Conservation (phyloP, 2,113 vertebrate species). For the Illadopsis cleaveri region DNA sequence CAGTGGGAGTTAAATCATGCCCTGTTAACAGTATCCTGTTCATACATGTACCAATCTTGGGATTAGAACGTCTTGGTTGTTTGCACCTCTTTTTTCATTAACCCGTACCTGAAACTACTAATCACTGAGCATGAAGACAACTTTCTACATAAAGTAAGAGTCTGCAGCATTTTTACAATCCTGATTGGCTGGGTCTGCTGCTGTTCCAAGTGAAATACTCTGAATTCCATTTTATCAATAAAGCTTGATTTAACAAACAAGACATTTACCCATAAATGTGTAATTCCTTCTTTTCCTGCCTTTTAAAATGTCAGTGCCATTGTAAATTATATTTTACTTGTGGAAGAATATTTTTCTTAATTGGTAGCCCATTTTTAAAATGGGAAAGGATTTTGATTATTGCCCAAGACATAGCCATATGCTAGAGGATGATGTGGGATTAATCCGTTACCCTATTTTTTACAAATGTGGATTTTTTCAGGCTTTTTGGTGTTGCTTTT, state of each 20-base stretch:
- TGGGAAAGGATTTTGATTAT: conserved; percentile 66
- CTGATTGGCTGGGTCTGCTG: conserved; percentile 81
- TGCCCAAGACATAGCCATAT: conserved; percentile 63
- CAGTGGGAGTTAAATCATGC: conserved; percentile 28
- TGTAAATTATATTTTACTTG: conserved; percentile 73
- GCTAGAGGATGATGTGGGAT: conserved; percentile 58
- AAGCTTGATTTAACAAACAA: conserved; percentile 86
- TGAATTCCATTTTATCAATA: conserved; percentile 88
- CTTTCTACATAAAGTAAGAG: conserved; percentile 70
- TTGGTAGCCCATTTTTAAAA: conserved; percentile 73
- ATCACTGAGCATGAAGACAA: conserved; percentile 65
- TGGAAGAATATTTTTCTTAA: conserved; percentile 74
- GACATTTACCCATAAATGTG: conserved; percentile 77
- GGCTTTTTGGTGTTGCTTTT: conserved; percentile 32
- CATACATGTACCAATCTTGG: conserved; percentile 36
- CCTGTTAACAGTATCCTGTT: conserved; percentile 25
- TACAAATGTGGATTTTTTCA: conserved; percentile 64
- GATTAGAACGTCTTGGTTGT: conserved; percentile 67
- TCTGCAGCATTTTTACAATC: conserved; percentile 77
- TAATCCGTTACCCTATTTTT: conserved; percentile 62
- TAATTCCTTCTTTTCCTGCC: conserved; percentile 75
- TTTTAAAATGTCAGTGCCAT: conserved; percentile 70
- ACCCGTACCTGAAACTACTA: conserved; percentile 68
- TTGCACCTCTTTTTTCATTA: conserved; percentile 74
- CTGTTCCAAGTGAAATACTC: conserved; percentile 80